Evolutionary conservation across 2,888 invertebrate species (phyloP).

Genomic region (Drosophila robusta): DNA sequence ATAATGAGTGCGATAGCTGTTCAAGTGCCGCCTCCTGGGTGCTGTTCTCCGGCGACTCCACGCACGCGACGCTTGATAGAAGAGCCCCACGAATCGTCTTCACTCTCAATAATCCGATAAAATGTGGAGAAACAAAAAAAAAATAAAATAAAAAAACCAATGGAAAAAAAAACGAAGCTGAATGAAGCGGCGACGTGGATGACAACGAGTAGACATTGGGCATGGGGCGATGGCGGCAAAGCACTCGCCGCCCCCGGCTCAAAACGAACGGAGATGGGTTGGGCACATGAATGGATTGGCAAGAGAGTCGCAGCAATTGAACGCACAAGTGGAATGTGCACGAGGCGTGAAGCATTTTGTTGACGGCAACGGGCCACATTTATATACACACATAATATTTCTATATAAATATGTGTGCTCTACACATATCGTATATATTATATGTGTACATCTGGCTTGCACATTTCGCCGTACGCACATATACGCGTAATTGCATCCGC

Average conservation of each 20-base stretch:
- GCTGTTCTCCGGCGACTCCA: slow-evolving; percentile 4
- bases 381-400: neutral
- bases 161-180: neutral
- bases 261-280: slow-evolving; percentile 18
- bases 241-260: neutral
- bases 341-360: slow-evolving; percentile 62
- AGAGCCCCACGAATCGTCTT: slow-evolving; percentile 31
- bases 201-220: slow-evolving; percentile 18
- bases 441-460: neutral
- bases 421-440: neutral
- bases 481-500: slow-evolving; percentile 7
- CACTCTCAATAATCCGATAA: slow-evolving; percentile 70
- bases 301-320: slow-evolving; percentile 57
- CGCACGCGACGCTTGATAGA: slow-evolving; percentile 3
- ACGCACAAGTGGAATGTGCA: slow-evolving; percentile 69
- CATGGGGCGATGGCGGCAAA: neutral
- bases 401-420: neutral
- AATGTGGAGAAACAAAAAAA: slow-evolving; percentile 37
- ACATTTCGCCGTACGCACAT: neutral
- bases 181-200: slow-evolving; percentile 36
- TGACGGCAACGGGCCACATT: slow-evolving; percentile 27
- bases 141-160: neutral
- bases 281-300: slow-evolving; percentile 21
- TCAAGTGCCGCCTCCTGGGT: slow-evolving; percentile 48
- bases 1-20: slow-evolving; percentile 52